phyloP scores from a whole-genome alignment of 1,140 invertebrate genomes.

The Brachionus manjavacas region DNA sequence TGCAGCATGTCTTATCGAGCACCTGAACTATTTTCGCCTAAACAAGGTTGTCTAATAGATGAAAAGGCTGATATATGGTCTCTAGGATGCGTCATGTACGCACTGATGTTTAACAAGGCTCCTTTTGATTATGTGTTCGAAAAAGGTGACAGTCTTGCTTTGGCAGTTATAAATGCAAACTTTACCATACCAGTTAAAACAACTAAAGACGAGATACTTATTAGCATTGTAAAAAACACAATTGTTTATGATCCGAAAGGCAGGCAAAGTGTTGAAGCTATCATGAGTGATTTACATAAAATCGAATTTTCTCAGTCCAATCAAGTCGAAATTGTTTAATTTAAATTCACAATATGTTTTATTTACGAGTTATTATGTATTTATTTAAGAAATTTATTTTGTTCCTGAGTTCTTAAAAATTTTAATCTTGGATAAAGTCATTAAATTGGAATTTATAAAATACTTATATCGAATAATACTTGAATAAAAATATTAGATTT shows the following conservation, averaged over 20 bases:
- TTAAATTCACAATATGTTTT: background rate
- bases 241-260: background rate
- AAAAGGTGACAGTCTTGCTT: conserved; percentile 40
- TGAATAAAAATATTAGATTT: no score
- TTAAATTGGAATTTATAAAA: background rate
- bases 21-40: conserved; percentile 11
- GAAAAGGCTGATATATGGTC: conserved; percentile 72
- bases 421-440: background rate
- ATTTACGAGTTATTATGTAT: background rate
- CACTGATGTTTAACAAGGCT: conserved; percentile 57
- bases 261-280: background rate
- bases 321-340: background rate
- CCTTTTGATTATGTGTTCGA: conserved; percentile 38
- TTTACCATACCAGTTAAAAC: background rate
- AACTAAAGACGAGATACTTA: background rate
- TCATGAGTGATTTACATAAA: background rate
- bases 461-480: background rate
- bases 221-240: background rate
- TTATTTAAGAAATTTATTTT: background rate
- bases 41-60: background rate
- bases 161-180: conserved; percentile 17
- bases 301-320: conserved; percentile 13
- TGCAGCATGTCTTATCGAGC: conserved; percentile 33
- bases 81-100: conserved; percentile 72
- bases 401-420: background rate